Evolutionary conservation across 2,113 vertebrate species (phyloP).

Genomic region (Zosterops pallidus): DNA sequence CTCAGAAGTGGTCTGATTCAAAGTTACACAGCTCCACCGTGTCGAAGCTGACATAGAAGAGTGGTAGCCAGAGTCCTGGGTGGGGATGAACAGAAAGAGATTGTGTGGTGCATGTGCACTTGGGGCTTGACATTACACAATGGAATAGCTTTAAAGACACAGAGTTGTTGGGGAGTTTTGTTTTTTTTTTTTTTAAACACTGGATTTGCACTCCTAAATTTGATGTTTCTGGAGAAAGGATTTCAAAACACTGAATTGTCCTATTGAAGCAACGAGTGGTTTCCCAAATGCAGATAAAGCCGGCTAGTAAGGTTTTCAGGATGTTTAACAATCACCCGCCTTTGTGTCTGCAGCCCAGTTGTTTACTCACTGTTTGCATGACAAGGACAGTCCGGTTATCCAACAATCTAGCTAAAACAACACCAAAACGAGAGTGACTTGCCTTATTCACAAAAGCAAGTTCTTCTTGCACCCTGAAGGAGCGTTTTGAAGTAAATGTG

Average conservation of each 20-base stretch:
- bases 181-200: not conserved
- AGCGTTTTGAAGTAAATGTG: not conserved
- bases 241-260: not conserved
- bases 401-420: not conserved
- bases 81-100: not conserved
- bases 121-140: not conserved
- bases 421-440: not conserved
- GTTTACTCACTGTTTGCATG: not conserved
- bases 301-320: not conserved
- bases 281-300: not conserved
- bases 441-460: not conserved
- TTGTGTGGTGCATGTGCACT: not conserved
- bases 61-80: not conserved
- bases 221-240: not conserved
- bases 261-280: not conserved
- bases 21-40: not conserved
- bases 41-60: not conserved
- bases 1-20: not conserved
- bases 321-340: rapidly evolving
- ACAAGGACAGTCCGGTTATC: not conserved
- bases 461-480: not conserved
- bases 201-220: not conserved
- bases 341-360: not conserved
- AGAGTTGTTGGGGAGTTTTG: not conserved
- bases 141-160: not conserved